Conservation (phyloP, 2,888 invertebrate species). For the Aphodius granarius region DNA sequence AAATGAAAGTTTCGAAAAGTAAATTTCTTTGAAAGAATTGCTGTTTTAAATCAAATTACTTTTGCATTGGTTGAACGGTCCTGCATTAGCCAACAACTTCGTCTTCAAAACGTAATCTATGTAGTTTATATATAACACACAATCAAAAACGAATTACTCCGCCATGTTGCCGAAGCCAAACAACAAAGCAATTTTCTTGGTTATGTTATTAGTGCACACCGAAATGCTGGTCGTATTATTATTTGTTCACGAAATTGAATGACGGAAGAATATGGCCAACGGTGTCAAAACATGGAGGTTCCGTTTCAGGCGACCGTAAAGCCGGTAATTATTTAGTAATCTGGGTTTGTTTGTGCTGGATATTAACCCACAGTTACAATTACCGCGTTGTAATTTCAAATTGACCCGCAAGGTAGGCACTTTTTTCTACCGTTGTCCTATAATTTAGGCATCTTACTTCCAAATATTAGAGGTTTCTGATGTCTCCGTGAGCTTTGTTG, state of each 20-base stretch:
- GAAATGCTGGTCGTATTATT: not conserved
- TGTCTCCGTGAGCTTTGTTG: too few species aligned
- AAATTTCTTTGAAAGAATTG: not conserved
- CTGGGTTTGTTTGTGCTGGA: not conserved
- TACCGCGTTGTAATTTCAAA: not conserved
- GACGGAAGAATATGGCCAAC: conserved; percentile 17
- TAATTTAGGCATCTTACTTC: not conserved
- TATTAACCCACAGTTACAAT: not conserved
- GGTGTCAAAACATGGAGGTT: conserved; percentile 34
- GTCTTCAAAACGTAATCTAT: too few species aligned
- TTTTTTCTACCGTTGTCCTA: not conserved
- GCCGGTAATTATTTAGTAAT: conserved; percentile 34
- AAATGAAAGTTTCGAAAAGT: not conserved
- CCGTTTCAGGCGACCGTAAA: conserved; percentile 33
- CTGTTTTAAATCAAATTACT: not conserved
- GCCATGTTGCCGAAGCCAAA: not conserved
- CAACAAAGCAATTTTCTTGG: not conserved
- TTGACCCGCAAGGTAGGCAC: not conserved
- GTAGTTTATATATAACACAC: not conserved
- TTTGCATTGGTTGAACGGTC: too few species aligned
- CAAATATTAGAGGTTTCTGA: too few species aligned
- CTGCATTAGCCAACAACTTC: too few species aligned
- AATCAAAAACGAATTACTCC: not conserved
- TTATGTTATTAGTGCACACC: not conserved
- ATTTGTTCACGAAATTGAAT: not conserved